Evolutionary conservation across 2,888 invertebrate genomes (phyloP).

Genomic region (Nomada hirtipes): DNA sequence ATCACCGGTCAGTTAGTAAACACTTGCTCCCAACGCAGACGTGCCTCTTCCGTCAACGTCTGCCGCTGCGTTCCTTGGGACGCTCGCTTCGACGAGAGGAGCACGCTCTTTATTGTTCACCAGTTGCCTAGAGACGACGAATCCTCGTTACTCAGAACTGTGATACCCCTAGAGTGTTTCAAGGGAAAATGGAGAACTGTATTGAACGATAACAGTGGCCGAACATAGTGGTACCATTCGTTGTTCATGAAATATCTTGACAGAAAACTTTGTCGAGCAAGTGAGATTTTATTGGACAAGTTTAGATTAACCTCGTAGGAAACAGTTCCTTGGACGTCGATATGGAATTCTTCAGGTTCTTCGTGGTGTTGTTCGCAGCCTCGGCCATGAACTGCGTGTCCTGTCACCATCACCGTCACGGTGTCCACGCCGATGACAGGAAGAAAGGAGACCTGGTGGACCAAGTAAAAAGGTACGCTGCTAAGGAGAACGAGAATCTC

Average conservation of each 20-base stretch:
- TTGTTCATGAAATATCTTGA: background rate
- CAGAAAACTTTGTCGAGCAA: background rate
- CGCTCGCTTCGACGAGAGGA: background rate
- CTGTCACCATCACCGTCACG: slow-evolving; percentile 62
- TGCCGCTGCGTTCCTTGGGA: slow-evolving; percentile 8
- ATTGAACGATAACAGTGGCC: slow-evolving; percentile 51
- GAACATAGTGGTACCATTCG: slow-evolving; percentile 16
- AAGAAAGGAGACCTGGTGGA: slow-evolving; percentile 53
- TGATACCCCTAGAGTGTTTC: background rate
- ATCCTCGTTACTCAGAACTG: background rate
- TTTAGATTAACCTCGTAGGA: background rate
- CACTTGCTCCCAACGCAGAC: slow-evolving; percentile 48
- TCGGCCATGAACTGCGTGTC: slow-evolving; percentile 41
- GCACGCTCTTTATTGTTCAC: slow-evolving; percentile 4
- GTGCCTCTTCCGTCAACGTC: slow-evolving; percentile 33
- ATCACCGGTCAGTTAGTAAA: slow-evolving; percentile 64
- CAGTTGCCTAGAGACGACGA: background rate
- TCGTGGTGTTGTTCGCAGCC: slow-evolving; percentile 60
- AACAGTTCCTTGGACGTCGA: background rate
- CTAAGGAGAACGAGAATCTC: slow-evolving; percentile 49
- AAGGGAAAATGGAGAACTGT: slow-evolving; percentile 31
- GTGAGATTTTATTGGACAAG: slow-evolving; percentile 10
- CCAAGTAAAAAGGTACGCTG: slow-evolving; percentile 41
- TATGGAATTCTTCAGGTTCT: slow-evolving; percentile 62
- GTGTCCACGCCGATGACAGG: slow-evolving; percentile 41